phyloP scores from a whole-genome alignment of 2,113 vertebrate species.

The Corythoichthys haematopterus region DNA sequence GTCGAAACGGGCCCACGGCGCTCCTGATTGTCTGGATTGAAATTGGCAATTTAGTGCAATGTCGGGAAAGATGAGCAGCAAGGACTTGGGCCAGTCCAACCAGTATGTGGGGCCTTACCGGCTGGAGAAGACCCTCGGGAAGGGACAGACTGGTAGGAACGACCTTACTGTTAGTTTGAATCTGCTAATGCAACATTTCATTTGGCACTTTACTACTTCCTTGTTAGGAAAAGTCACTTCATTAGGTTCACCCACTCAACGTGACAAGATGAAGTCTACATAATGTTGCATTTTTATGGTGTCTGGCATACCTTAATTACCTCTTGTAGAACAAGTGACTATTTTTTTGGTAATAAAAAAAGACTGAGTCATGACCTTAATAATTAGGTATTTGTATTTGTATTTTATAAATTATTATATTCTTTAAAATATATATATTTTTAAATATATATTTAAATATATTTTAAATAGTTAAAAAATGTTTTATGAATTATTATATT shows the following conservation, averaged over 20 bases:
- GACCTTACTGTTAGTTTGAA: not conserved
- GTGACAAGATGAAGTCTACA: not conserved
- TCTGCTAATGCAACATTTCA: not conserved
- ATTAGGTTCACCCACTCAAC: not conserved
- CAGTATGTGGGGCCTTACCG: slow-evolving; percentile 79
- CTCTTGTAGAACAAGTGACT: too few relatives aligned
- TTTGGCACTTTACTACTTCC: not conserved
- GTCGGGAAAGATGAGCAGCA: slow-evolving; percentile 69
- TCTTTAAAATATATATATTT: too few relatives aligned
- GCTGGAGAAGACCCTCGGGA: slow-evolving; percentile 78
- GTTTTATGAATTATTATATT: too few relatives aligned
- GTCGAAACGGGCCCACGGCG: slow-evolving; percentile 49
- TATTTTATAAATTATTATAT: too few relatives aligned
- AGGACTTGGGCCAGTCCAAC: slow-evolving; percentile 70
- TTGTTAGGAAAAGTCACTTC: not conserved
- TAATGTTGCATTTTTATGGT: too few relatives aligned
- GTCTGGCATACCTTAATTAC: too few relatives aligned
- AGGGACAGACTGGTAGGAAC: slow-evolving; percentile 75
- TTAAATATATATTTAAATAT: too few relatives aligned
- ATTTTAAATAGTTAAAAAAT: too few relatives aligned
- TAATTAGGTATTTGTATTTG: too few relatives aligned
- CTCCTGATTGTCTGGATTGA: slow-evolving; percentile 45
- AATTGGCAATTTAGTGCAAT: slow-evolving; percentile 18
- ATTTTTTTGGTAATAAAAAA: too few relatives aligned
- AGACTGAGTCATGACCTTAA: too few relatives aligned